A percentile compares a stretch with the other conserved stretches of the same genome.
Evolutionary conservation across 2,113 vertebrate genomes (phyloP).

Genomic region (Chaenocephalus aceratus): DNA sequence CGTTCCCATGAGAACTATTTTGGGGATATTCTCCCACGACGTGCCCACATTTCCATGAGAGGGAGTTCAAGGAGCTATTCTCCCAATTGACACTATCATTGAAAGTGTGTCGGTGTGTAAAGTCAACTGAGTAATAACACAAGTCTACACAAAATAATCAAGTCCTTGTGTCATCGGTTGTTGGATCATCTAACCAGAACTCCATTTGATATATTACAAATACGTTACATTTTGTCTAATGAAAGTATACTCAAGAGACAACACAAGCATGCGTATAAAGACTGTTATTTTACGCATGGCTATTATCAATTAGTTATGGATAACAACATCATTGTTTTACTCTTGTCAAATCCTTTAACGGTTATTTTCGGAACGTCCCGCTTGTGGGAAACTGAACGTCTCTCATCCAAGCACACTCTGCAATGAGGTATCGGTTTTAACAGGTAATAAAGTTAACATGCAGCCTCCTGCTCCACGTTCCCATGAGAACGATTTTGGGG

Average conservation of each 20-base stretch:
- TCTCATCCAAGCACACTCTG: constrained; percentile 26
- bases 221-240: neutral
- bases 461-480: constrained; percentile 28
- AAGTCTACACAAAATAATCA: neutral
- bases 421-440: constrained; percentile 39
- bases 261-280: neutral
- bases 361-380: neutral
- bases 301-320: neutral
- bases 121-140: neutral
- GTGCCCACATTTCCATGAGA: constrained; percentile 10
- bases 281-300: neutral
- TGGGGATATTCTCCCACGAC: constrained; percentile 34
- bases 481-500: constrained; percentile 25
- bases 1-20: constrained; percentile 31
- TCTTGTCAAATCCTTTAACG: neutral
- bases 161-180: neutral
- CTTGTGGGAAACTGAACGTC: constrained; percentile 30
- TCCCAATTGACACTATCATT: neutral
- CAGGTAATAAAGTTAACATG: constrained; percentile 59
- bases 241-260: neutral
- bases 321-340: neutral
- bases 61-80: neutral
- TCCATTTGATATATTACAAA: too few relatives aligned
- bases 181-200: neutral
- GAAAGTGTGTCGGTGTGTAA: neutral